A percentile compares a stretch with the other conserved stretches of the same genome.
These are phyloP conservation scores for Galagoides demidoff DNA, from an alignment of 2,797 vertebrate species.

Conservation along the genomic window DNA sequence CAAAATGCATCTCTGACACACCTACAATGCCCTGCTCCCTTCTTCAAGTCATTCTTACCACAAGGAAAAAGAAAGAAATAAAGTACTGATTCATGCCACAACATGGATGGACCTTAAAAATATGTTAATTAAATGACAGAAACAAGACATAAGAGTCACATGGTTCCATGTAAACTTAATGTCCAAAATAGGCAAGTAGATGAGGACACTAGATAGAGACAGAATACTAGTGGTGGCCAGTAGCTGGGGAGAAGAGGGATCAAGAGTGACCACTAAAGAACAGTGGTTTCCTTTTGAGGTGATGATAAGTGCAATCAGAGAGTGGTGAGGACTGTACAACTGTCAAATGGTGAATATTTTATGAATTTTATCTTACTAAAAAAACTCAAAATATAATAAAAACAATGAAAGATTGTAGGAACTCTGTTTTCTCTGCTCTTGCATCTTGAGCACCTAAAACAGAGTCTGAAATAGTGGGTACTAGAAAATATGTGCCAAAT, in stretches of 20 bases:
- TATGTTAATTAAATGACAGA: neutral
- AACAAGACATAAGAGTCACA: neutral
- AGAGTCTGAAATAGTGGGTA: neutral
- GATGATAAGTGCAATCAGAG: neutral
- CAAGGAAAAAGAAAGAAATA: neutral
- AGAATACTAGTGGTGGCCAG: neutral
- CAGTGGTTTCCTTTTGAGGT: neutral
- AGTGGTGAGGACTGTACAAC: neutral
- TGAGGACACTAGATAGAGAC: too few relatives aligned
- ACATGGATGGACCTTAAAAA: neutral
- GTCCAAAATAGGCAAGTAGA: neutral
- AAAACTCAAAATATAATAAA: constrained; percentile 9
- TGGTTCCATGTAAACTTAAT: neutral
- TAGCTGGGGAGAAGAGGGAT: neutral
- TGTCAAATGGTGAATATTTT: neutral
- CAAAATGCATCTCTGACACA: neutral
- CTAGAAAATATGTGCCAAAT: neutral
- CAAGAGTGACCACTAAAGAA: neutral
- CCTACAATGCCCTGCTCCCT: neutral
- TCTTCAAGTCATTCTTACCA: neutral
- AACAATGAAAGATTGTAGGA: neutral
- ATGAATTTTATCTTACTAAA: neutral
- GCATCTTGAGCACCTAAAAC: neutral
- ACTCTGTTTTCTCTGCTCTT: constrained; percentile 2
- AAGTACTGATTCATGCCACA: neutral